phyloP scores from a whole-genome alignment of 2,113 vertebrate genomes.

The Chloroceryle aenea region DNA sequence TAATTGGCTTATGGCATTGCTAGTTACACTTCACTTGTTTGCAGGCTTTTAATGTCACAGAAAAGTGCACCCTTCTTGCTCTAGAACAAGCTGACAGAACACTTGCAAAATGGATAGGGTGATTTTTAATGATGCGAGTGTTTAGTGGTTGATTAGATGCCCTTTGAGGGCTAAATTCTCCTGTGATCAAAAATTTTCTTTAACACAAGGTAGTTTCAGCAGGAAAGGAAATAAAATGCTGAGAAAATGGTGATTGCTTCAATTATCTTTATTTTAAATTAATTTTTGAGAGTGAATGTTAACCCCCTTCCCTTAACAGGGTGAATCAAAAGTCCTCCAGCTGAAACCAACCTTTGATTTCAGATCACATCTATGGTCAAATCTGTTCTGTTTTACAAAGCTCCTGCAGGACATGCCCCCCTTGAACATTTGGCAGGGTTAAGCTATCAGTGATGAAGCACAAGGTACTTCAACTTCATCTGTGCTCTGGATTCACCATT shows the following conservation, averaged over 20 bases:
- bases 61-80: neutral
- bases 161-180: slow-evolving; percentile 57
- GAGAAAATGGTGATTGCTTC: slow-evolving; percentile 38
- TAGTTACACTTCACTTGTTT: slow-evolving; percentile 68
- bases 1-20: slow-evolving; percentile 71
- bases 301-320: neutral
- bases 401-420: neutral
- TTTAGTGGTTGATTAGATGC: slow-evolving; percentile 63
- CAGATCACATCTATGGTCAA: neutral
- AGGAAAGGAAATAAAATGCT: slow-evolving; percentile 46
- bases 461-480: neutral
- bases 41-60: slow-evolving; percentile 63
- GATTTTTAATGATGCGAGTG: slow-evolving; percentile 68
- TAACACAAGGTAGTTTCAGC: slow-evolving; percentile 42
- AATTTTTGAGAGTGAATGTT: slow-evolving; percentile 39
- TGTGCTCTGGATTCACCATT: neutral
- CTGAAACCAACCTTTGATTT: slow-evolving; percentile 5
- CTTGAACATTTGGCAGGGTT: neutral
- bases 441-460: neutral
- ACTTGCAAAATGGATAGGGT: slow-evolving; percentile 26
- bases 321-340: neutral
- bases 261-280: slow-evolving; percentile 56
- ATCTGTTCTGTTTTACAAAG: neutral
- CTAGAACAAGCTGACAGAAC: slow-evolving; percentile 20
- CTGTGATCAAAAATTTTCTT: slow-evolving; percentile 65